Evolutionary conservation across 2,797 vertebrate genomes (phyloP).

Genomic region (Tadarida brasiliensis): DNA sequence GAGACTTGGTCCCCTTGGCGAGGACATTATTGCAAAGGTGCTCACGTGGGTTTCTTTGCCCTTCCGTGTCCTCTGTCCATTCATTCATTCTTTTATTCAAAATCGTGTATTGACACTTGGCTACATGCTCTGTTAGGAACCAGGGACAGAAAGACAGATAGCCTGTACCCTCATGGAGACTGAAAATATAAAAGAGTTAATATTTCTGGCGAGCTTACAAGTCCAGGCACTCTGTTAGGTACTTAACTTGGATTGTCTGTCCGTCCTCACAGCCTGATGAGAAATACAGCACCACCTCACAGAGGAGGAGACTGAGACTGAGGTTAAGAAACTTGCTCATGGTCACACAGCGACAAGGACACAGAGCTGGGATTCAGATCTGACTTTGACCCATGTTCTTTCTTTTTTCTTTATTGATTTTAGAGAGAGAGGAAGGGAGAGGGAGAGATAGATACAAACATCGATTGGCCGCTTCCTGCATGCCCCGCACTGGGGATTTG

Average conservation of each 20-base stretch:
- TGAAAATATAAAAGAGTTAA: background rate
- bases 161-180: background rate
- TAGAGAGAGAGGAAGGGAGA: no score
- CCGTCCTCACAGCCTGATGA: background rate
- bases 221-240: background rate
- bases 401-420: no score
- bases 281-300: background rate
- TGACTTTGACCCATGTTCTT: background rate
- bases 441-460: no score
- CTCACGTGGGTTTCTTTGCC: background rate
- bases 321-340: background rate
- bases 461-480: no score
- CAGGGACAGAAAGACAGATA: background rate
- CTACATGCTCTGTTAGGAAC: background rate
- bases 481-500: no score
- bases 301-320: background rate
- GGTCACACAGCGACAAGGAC: background rate
- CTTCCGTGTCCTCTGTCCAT: background rate
- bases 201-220: background rate
- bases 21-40: background rate
- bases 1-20: background rate
- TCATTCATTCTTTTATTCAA: background rate
- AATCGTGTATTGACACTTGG: background rate
- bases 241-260: background rate
- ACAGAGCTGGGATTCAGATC: background rate